Percentiles rank a stretch among this genome's conserved stretches.
These are phyloP conservation scores for Oreohelix idahoensis DNA, from an alignment of 1,140 invertebrate genomes.

Conservation along the genomic window DNA sequence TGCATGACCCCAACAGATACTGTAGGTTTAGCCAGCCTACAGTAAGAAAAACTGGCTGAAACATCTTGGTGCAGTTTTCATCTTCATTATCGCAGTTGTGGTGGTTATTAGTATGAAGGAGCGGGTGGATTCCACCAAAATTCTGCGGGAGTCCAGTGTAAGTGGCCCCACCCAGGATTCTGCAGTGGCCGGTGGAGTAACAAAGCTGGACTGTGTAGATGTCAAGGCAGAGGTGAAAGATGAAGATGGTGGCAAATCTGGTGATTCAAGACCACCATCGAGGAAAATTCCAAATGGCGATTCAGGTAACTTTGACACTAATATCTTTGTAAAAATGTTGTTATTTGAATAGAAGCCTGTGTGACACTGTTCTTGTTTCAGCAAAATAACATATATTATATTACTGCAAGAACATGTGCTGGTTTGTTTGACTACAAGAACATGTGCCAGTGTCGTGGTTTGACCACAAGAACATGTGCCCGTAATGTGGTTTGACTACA, in stretches of 20 bases:
- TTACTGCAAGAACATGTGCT: too few relatives aligned
- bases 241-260: slow-evolving; percentile 29
- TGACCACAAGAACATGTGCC: too few relatives aligned
- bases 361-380: too few relatives aligned
- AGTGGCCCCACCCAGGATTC: slow-evolving; percentile 15
- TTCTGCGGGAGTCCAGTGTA: slow-evolving; percentile 35
- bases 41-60: slow-evolving; percentile 3
- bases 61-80: too few relatives aligned
- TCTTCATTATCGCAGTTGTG: not conserved
- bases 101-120: not conserved
- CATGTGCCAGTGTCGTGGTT: too few relatives aligned
- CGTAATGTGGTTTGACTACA: too few relatives aligned
- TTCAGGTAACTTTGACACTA: slow-evolving; percentile 47
- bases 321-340: too few relatives aligned
- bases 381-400: too few relatives aligned
- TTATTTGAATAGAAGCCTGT: too few relatives aligned
- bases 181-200: slow-evolving; percentile 20
- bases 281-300: slow-evolving; percentile 60
- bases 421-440: too few relatives aligned
- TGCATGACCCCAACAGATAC: not conserved
- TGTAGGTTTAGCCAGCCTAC: slow-evolving; percentile 21
- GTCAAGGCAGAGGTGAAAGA: slow-evolving; percentile 40
- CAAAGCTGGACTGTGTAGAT: slow-evolving; percentile 28
- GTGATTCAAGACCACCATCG: slow-evolving; percentile 44
- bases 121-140: slow-evolving; percentile 30